Evolutionary conservation across 1,140 invertebrate genomes (phyloP).

Genomic region (Cydia amplana): DNA sequence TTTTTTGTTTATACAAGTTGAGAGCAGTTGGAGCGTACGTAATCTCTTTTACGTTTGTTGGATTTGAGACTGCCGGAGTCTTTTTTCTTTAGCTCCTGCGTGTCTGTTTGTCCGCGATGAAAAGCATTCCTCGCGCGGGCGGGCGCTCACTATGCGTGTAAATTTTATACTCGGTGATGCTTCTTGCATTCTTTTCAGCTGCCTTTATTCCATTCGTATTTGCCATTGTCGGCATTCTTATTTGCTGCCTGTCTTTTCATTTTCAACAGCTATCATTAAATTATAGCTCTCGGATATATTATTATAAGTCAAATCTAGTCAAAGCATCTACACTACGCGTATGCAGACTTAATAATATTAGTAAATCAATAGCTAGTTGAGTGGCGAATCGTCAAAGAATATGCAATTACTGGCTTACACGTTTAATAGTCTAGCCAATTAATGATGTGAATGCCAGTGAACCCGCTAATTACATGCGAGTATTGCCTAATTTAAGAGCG

Average conservation of each 20-base stretch:
- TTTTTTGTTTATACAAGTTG: conserved; percentile 77
- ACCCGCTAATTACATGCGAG: conserved; percentile 43
- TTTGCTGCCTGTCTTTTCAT: conserved; percentile 37
- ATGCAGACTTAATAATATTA: not conserved
- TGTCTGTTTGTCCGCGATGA: conserved; percentile 58
- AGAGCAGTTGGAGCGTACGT: conserved; percentile 72
- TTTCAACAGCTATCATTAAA: conserved; percentile 12
- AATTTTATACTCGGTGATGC: conserved; percentile 68
- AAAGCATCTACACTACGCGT: not conserved
- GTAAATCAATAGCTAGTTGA: conserved; percentile 1
- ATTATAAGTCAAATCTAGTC: not conserved
- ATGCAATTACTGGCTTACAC: conserved; percentile 50
- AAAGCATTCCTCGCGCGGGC: conserved; percentile 59
- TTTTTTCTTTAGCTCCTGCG: conserved; percentile 63
- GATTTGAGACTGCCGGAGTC: conserved; percentile 73
- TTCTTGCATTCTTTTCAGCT: conserved; percentile 54
- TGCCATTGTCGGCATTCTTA: conserved; percentile 48
- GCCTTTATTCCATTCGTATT: conserved; percentile 46
- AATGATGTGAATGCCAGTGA: conserved; percentile 43
- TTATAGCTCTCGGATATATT: conserved; percentile 18
- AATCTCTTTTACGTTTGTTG: conserved; percentile 78
- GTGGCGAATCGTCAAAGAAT: conserved; percentile 35
- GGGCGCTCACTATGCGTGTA: conserved; percentile 66
- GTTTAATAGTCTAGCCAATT: conserved; percentile 48
- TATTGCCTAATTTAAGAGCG: conserved; percentile 44